These are phyloP conservation scores for Cynoglossus semilaevis DNA, from an alignment of 2,113 vertebrate genomes.

Conservation along the genomic window DNA sequence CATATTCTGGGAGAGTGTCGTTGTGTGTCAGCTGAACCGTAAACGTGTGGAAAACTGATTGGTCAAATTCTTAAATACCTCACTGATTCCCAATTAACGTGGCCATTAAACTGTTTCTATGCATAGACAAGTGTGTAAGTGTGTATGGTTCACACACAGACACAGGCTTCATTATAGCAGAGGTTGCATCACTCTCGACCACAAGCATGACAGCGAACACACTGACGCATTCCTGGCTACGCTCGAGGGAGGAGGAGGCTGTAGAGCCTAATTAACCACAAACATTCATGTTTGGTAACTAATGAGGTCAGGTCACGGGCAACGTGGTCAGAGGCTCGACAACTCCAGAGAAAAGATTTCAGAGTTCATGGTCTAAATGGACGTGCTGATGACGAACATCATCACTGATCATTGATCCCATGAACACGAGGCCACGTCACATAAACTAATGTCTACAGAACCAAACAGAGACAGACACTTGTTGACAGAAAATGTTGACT, in stretches of 20 bases:
- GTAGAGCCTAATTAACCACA: background rate
- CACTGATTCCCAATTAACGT: conserved; percentile 25
- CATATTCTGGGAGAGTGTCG: too few species aligned
- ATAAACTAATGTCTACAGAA: too few species aligned
- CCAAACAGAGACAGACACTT: too few species aligned
- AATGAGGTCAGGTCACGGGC: background rate
- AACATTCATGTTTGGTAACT: conserved; percentile 14
- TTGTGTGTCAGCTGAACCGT: conserved; percentile 23
- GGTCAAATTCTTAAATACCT: conserved; percentile 4
- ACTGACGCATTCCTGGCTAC: background rate
- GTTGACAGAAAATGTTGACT: too few species aligned
- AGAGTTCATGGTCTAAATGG: too few species aligned
- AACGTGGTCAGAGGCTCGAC: too few species aligned
- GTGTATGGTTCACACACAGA: too few species aligned
- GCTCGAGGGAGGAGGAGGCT: background rate
- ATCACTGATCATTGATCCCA: too few species aligned
- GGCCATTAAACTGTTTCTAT: background rate
- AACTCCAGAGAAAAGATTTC: too few species aligned
- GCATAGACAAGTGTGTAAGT: too few species aligned
- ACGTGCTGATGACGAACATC: too few species aligned
- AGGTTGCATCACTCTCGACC: background rate
- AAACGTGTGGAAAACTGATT: background rate
- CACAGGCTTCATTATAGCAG: background rate
- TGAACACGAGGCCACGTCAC: too few species aligned
- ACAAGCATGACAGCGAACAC: background rate